These are phyloP conservation scores for Lathronympha strigana DNA, from an alignment of 2,888 invertebrate genomes.

Conservation along the genomic window DNA sequence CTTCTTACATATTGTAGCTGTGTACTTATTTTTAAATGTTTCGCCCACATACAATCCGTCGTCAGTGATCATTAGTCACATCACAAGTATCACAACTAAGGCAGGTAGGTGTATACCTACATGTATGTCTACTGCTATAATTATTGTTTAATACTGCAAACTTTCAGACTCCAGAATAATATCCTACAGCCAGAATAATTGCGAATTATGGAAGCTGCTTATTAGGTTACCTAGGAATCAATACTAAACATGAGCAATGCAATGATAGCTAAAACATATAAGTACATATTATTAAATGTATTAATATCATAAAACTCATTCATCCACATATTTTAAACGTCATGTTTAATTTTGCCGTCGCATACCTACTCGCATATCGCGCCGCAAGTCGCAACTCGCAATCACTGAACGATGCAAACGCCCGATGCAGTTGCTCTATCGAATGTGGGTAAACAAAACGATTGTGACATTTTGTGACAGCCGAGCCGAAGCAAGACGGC, in stretches of 20 bases:
- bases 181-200: neutral
- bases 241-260: neutral
- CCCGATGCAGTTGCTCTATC: constrained; percentile 31
- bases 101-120: constrained; percentile 31
- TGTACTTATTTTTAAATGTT: constrained; percentile 51
- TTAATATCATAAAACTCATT: constrained; percentile 24
- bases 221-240: constrained; percentile 16
- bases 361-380: neutral
- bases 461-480: constrained; percentile 61
- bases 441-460: constrained; percentile 73
- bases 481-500: constrained; percentile 69
- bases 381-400: neutral
- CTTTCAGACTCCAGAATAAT: neutral
- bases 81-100: constrained; percentile 28
- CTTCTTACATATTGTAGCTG: constrained; percentile 38
- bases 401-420: constrained; percentile 17
- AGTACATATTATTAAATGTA: too few species aligned
- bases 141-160: neutral
- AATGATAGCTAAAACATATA: neutral
- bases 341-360: neutral
- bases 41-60: constrained; percentile 54
- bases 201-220: constrained; percentile 4
- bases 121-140: neutral
- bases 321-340: too few species aligned
- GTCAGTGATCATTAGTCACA: constrained; percentile 54